Percentiles rank a stretch among this genome's conserved stretches.
These are phyloP conservation scores for Eubucco bourcierii DNA, from an alignment of 2,113 vertebrate genomes.

Conservation along the genomic window DNA sequence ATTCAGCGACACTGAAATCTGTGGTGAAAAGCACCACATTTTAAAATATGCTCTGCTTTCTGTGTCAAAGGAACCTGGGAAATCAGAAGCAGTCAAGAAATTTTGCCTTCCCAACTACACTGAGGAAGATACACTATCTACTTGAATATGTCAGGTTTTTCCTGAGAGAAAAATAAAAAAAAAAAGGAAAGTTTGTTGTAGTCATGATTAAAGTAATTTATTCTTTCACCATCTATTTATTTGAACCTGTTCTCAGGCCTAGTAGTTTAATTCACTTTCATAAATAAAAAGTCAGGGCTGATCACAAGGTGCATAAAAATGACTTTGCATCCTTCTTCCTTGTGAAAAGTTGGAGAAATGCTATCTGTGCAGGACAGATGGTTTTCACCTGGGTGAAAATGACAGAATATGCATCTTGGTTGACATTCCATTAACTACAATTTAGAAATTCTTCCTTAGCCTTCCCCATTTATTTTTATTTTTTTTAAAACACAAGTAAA, in stretches of 20 bases:
- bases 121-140: not conserved
- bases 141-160: not conserved
- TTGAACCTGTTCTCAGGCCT: not conserved
- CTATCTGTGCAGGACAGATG: slow-evolving; percentile 60
- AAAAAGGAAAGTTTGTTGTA: not conserved
- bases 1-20: not conserved
- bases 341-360: slow-evolving; percentile 7
- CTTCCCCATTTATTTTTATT: not conserved
- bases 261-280: slow-evolving; percentile 40
- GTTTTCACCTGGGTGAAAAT: slow-evolving; percentile 53
- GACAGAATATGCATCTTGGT: slow-evolving; percentile 65
- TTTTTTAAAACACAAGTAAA: slow-evolving; percentile 27
- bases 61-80: not conserved
- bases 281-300: slow-evolving; percentile 14
- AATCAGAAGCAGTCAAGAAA: not conserved
- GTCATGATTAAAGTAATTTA: not conserved
- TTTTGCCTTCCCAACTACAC: not conserved
- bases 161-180: not conserved
- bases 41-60: not conserved
- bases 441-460: slow-evolving; percentile 49
- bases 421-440: slow-evolving; percentile 71
- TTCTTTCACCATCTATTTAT: not conserved
- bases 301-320: slow-evolving; percentile 39
- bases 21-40: not conserved
- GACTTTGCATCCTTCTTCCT: slow-evolving; percentile 45